Evolutionary conservation across 2,797 vertebrate genomes (phyloP).

Genomic region (Enteromius radiatus): DNA sequence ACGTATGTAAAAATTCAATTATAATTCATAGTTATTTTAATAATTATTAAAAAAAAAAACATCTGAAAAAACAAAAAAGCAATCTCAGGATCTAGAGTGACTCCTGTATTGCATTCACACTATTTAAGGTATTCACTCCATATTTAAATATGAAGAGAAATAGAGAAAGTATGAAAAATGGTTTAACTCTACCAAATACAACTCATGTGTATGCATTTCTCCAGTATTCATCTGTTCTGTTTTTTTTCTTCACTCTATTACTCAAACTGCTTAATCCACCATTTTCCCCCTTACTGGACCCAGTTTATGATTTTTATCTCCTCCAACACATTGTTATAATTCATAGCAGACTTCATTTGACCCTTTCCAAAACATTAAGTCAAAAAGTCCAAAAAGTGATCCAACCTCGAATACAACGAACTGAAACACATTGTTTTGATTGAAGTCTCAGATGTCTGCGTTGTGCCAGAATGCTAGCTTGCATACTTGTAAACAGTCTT

Average conservation of each 20-base stretch:
- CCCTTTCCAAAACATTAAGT: conserved; percentile 74
- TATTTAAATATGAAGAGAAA: conserved; percentile 4
- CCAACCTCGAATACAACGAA: conserved; percentile 44
- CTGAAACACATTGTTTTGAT: conserved; percentile 21
- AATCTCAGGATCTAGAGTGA: background rate
- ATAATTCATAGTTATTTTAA: no score
- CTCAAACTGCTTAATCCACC: conserved; percentile 14
- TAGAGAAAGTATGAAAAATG: no score
- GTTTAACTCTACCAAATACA: conserved; percentile 7
- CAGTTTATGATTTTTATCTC: conserved; percentile 73
- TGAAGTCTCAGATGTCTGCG: conserved; percentile 1
- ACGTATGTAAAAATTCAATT: background rate
- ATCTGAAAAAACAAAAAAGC: background rate
- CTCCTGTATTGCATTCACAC: background rate
- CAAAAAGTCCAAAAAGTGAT: conserved; percentile 74
- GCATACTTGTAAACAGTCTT: conserved; percentile 14
- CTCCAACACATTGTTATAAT: conserved; percentile 72
- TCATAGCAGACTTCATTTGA: conserved; percentile 73
- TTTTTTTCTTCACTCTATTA: conserved; percentile 33
- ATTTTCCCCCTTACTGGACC: conserved; percentile 50
- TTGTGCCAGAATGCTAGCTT: background rate
- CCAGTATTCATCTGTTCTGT: background rate
- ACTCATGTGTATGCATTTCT: conserved; percentile 17
- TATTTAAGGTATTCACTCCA: background rate
- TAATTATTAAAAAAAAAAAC: no score